These are phyloP conservation scores for Telmatherina bonti DNA, from an alignment of 2,797 vertebrate species.

Conservation along the genomic window DNA sequence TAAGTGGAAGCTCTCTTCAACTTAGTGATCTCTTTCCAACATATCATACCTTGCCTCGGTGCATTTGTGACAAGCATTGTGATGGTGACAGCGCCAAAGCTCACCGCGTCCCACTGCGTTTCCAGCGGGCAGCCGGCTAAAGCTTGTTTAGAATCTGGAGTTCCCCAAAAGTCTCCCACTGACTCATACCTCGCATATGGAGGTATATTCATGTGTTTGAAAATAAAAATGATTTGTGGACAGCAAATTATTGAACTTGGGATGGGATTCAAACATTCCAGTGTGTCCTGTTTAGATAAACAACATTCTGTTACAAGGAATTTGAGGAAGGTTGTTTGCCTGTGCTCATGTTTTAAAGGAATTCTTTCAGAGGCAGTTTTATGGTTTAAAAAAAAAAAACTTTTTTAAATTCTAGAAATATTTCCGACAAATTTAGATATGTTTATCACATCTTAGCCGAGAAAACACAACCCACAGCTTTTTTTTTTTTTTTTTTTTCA, in stretches of 20 bases:
- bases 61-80: constrained; percentile 37
- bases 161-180: constrained; percentile 67
- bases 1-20: background rate
- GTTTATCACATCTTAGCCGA: constrained; percentile 20
- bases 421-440: constrained; percentile 19
- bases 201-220: constrained; percentile 43
- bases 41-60: constrained; percentile 19
- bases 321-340: background rate
- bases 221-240: constrained; percentile 45
- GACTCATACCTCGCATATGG: constrained; percentile 63
- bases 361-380: background rate
- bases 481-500: too few relatives aligned
- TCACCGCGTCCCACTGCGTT: constrained; percentile 11
- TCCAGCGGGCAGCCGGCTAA: constrained; percentile 33
- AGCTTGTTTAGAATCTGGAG: constrained; percentile 64
- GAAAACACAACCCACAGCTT: constrained; percentile 29
- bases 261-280: constrained; percentile 16
- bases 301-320: background rate
- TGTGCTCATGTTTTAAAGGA: constrained; percentile 3
- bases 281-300: constrained; percentile 6
- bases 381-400: background rate
- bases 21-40: constrained; percentile 2
- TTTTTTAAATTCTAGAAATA: background rate
- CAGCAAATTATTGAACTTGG: constrained; percentile 16
- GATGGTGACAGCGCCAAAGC: constrained; percentile 10